Base-by-base conservation (phyloP, 2,797 vertebrate species). In the Myripristis murdjan region DNA sequence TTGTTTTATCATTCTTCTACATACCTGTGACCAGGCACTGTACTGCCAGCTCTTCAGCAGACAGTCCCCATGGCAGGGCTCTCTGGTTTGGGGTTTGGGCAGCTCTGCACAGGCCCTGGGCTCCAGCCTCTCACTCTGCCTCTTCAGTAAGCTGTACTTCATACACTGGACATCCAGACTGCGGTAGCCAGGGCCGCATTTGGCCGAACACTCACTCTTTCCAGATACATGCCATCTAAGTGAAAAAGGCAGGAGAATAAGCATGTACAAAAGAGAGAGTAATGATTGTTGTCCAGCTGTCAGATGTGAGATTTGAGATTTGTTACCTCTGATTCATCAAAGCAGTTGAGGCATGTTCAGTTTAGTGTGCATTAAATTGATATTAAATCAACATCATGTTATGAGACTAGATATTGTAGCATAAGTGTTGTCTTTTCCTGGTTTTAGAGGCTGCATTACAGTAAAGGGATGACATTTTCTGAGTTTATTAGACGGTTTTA, bases 21-120 rank as follows among this genome's bases (percentile, higher is more conserved):
- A 35, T 86, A 99, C 98, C 97, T 98, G 95, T 71, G 97, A 96
- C 98, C 98, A 99, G 68, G 95, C 94, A 4, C 96, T 95, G 90
- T 97, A 98, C 81, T 96, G 97, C 98, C 97, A 99, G 70, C 93
- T 97, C 82, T 94, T 92, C 23, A 96, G 91, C 53, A 95, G 91
- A 83, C 98, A 99, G 88, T 96, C 94, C 9, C 97, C 97, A 0
- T 96, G 96, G 82, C 98, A 99, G 20, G 91, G 39, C 78, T 99
- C 97, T 75, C 97, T 94, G 47, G 66, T 75, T 24, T 95, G 93
- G 62, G 97, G 98, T 77, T 98, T 99, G 53, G 81, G 63, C 0
- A 95, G 87, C 44, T 96, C 93, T 37, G 87, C 77, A 35, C 98
- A 99, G 75, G 92, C 84, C 11, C 83, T 88, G 73, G 95, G 87